phyloP scores from a whole-genome alignment of 1,140 invertebrate genomes.

The Scaptomyza hsui region DNA sequence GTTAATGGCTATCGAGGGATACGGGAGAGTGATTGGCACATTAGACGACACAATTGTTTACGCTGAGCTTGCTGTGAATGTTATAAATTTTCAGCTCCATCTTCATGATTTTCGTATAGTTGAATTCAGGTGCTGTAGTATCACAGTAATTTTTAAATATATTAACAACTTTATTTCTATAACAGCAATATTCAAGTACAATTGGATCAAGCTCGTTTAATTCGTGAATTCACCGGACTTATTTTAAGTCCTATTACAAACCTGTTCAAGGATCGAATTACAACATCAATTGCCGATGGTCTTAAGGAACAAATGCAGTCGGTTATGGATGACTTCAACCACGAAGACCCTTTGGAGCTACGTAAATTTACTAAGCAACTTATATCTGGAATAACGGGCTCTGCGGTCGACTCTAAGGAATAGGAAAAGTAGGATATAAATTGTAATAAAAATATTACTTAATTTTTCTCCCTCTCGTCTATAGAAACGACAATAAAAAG shows the following conservation, averaged over 20 bases:
- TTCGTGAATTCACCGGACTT: slow-evolving; percentile 67
- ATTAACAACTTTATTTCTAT: slow-evolving; percentile 1
- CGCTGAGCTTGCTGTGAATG: slow-evolving; percentile 63
- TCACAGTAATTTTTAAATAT: neutral
- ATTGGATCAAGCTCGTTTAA: slow-evolving; percentile 66
- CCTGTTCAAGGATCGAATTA: slow-evolving; percentile 74
- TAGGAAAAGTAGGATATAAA: neutral
- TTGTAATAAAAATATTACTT: too few species aligned
- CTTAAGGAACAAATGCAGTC: slow-evolving; percentile 75
- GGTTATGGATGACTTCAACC: slow-evolving; percentile 75
- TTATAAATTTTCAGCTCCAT: slow-evolving; percentile 50
- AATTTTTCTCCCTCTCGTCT: too few species aligned
- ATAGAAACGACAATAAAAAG: too few species aligned
- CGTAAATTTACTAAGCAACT: slow-evolving; percentile 67
- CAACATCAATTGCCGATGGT: slow-evolving; percentile 75
- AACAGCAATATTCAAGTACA: slow-evolving; percentile 73
- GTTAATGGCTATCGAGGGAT: slow-evolving; percentile 67
- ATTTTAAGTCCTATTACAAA: slow-evolving; percentile 78
- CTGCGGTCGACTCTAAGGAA: slow-evolving; percentile 2
- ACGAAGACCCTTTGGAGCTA: slow-evolving; percentile 71
- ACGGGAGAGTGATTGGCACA: slow-evolving; percentile 68
- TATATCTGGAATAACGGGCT: slow-evolving; percentile 59
- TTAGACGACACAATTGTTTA: slow-evolving; percentile 70
- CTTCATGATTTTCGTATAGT: slow-evolving; percentile 74
- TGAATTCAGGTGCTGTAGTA: slow-evolving; percentile 57